Evolutionary conservation across 2,113 vertebrate genomes (phyloP).

Genomic region (Microcebus jonahi): DNA sequence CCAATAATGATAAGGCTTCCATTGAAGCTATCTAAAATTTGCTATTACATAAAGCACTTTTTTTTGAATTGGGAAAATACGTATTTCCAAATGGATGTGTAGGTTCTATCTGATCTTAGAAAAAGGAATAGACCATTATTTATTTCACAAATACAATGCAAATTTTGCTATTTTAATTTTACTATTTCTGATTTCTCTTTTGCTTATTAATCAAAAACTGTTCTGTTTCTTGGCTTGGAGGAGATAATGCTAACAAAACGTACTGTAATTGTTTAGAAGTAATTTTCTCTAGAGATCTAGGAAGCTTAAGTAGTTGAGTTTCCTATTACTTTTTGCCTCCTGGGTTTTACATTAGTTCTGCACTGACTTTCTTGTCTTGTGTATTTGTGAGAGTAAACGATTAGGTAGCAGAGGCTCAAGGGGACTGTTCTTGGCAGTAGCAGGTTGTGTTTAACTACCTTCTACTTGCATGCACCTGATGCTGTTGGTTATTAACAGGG

Average conservation of each 20-base stretch:
- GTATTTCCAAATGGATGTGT: slow-evolving; percentile 14
- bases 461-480: slow-evolving; percentile 68
- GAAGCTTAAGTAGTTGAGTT: slow-evolving; percentile 72
- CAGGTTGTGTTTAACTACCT: slow-evolving; percentile 76
- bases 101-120: slow-evolving; percentile 19
- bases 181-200: slow-evolving; percentile 42
- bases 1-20: not conserved
- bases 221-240: slow-evolving; percentile 58
- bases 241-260: slow-evolving; percentile 65
- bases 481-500: slow-evolving; percentile 75
- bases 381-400: slow-evolving; percentile 72
- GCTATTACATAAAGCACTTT: not conserved
- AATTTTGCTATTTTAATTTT: slow-evolving; percentile 59
- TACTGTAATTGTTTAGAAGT: slow-evolving; percentile 74
- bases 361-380: slow-evolving; percentile 70
- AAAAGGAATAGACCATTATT: slow-evolving; percentile 1
- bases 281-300: slow-evolving; percentile 73
- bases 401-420: slow-evolving; percentile 70
- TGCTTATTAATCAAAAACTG: slow-evolving; percentile 65
- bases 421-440: slow-evolving; percentile 71
- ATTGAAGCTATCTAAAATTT: not conserved
- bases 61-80: slow-evolving; percentile 35
- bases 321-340: slow-evolving; percentile 76
- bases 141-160: not conserved
- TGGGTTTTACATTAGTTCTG: slow-evolving; percentile 79